A percentile compares a stretch with the other conserved stretches of the same genome.
These are phyloP conservation scores for Pipistrellus nathusii DNA, from an alignment of 2,797 vertebrate genomes.

Conservation along the genomic window DNA sequence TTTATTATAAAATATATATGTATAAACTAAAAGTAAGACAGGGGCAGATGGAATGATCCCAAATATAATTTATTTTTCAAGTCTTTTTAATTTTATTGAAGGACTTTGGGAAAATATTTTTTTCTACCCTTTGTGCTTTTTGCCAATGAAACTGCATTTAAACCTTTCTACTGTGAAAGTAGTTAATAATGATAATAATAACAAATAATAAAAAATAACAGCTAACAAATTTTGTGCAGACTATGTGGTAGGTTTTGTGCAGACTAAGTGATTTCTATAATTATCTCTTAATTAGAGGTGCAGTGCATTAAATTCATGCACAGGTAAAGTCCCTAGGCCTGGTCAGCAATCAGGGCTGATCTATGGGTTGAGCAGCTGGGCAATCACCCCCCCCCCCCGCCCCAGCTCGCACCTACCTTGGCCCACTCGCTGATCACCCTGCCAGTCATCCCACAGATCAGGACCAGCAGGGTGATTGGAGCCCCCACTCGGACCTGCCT, in stretches of 20 bases:
- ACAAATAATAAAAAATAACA: background rate
- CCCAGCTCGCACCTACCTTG: too few species aligned
- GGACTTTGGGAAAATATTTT: background rate
- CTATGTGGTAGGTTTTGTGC: background rate
- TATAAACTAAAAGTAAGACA: background rate
- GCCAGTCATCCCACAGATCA: too few species aligned
- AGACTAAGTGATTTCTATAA: background rate
- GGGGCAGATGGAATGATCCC: background rate
- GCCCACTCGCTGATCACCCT: too few species aligned
- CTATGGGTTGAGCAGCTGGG: too few species aligned
- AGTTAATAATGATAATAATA: background rate
- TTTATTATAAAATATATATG: background rate
- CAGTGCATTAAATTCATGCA: too few species aligned
- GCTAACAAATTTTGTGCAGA: background rate
- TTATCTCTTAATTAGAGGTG: background rate
- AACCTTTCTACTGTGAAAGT: background rate
- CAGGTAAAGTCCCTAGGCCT: too few species aligned
- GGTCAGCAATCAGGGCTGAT: too few species aligned
- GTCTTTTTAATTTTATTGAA: background rate
- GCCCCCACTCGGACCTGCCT: too few species aligned
- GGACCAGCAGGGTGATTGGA: too few species aligned
- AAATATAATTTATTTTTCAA: background rate
- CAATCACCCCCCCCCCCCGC: too few species aligned
- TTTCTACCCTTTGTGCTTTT: background rate
- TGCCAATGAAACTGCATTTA: background rate